phyloP scores from a whole-genome alignment of 1,140 invertebrate species.

The Geopemphigus sp. region DNA sequence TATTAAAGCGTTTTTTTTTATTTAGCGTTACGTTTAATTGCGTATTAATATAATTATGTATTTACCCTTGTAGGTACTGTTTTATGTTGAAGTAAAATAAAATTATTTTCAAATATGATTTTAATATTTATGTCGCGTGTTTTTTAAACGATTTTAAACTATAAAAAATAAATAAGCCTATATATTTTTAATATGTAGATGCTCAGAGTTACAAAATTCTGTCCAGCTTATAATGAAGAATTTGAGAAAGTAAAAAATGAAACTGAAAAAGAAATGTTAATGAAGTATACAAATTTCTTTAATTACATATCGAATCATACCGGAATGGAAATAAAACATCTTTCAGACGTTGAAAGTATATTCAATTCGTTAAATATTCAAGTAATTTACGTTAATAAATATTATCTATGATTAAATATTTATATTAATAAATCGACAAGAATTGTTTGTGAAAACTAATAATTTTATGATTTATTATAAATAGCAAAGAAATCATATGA shows the following conservation, averaged over 20 bases:
- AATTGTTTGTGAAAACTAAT: not conserved
- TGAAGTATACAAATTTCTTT: conserved; percentile 40
- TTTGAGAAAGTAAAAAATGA: conserved; percentile 24
- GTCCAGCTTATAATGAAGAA: conserved; percentile 28
- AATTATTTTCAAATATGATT: too few relatives aligned
- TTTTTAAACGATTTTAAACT: not conserved
- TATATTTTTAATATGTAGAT: conserved; percentile 19
- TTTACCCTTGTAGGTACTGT: too few relatives aligned
- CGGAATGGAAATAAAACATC: conserved; percentile 47
- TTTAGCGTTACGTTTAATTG: too few relatives aligned
- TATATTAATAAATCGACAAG: not conserved
- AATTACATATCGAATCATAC: conserved; percentile 37
- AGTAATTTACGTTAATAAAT: conserved; percentile 21
- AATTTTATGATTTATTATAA: not conserved
- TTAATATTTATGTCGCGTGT: too few relatives aligned
- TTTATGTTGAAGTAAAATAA: too few relatives aligned
- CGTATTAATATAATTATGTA: too few relatives aligned
- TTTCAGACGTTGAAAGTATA: conserved; percentile 42
- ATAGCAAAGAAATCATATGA: conserved; percentile 47
- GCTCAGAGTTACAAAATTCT: conserved; percentile 21
- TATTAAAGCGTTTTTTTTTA: too few relatives aligned
- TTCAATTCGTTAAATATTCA: conserved; percentile 49
- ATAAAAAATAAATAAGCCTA: not conserved
- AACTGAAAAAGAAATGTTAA: conserved; percentile 38
- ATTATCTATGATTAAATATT: not conserved